phyloP scores from a whole-genome alignment of 2,797 vertebrate species.

The Pipistrellus pipistrellus region DNA sequence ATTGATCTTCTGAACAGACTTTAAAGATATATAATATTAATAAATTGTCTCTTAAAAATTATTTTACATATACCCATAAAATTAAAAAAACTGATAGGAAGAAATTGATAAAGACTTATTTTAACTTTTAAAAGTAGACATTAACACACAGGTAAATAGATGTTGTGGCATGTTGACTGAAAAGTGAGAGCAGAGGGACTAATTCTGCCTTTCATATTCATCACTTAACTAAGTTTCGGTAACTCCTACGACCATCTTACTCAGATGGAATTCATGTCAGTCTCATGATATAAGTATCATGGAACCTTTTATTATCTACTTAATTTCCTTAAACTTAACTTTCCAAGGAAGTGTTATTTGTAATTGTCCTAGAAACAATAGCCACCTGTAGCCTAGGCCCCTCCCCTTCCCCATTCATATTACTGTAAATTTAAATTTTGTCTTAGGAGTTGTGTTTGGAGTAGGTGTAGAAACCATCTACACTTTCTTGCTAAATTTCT shows the following conservation, averaged over 20 bases:
- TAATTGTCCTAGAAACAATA: background rate
- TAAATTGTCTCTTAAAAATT: background rate
- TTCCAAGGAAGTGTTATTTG: constrained; percentile 19
- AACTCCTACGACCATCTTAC: background rate
- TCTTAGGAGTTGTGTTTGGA: background rate
- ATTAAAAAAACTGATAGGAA: background rate
- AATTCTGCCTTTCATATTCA: background rate
- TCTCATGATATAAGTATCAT: background rate
- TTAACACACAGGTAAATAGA: background rate
- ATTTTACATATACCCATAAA: background rate
- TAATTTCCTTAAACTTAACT: constrained; percentile 36
- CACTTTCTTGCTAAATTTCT: background rate
- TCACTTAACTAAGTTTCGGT: background rate
- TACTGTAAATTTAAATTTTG: constrained; percentile 6
- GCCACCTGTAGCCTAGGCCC: background rate
- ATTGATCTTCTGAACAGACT: constrained; percentile 16
- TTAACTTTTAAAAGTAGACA: background rate
- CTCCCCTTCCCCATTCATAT: background rate
- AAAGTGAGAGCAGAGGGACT: background rate
- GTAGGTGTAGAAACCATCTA: constrained; percentile 18
- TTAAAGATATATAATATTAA: constrained; percentile 18
- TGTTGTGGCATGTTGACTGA: background rate
- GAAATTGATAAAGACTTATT: background rate
- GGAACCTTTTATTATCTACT: background rate
- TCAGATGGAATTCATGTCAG: background rate